Conservation (phyloP, 2,888 invertebrate species). For the Agrochola macilenta region DNA sequence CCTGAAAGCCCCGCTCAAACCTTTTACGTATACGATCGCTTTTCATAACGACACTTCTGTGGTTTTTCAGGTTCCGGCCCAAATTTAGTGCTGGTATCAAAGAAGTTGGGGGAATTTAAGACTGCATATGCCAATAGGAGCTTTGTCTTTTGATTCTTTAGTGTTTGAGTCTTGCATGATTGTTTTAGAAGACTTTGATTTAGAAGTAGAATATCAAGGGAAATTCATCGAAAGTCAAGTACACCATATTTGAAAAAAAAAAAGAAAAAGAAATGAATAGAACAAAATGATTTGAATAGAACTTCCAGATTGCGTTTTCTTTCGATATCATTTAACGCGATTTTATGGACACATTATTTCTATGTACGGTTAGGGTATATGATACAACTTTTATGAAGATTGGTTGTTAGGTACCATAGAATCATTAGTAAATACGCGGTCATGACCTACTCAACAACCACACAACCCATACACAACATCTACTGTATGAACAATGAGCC, state of each 20-base stretch:
- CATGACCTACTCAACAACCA: no score
- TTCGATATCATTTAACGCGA: no score
- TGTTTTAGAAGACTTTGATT: background rate
- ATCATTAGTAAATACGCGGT: no score
- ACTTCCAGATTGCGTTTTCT: background rate
- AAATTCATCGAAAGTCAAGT: no score
- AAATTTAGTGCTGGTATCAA: slow-evolving; percentile 28
- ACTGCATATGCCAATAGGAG: background rate
- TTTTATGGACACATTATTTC: background rate
- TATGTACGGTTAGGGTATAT: background rate
- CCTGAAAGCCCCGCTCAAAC: slow-evolving; percentile 57
- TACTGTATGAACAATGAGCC: no score
- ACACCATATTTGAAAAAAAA: background rate
- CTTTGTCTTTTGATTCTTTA: background rate
- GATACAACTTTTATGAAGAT: background rate
- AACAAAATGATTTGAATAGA: no score
- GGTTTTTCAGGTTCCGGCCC: slow-evolving; percentile 25
- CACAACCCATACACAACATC: no score
- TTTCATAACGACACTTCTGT: slow-evolving; percentile 50
- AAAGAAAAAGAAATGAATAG: no score
- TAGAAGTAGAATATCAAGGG: no score
- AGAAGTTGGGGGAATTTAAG: background rate
- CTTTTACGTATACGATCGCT: slow-evolving; percentile 48
- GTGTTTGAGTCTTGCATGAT: no score
- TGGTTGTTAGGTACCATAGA: background rate